phyloP scores from a whole-genome alignment of 2,888 invertebrate species.

The Acleris sparsana region DNA sequence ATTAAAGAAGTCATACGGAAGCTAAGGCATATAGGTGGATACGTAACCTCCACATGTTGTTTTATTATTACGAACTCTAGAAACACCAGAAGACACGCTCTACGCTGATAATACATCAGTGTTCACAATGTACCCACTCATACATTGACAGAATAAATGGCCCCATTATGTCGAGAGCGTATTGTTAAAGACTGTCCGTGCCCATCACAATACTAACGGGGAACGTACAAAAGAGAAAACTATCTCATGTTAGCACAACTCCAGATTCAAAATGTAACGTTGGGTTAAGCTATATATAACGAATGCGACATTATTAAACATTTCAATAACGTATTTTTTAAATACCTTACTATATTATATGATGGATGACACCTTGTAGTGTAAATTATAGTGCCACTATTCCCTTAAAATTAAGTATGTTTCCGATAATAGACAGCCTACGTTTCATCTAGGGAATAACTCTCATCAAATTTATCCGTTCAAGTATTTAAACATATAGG shows the following conservation, averaged over 20 bases:
- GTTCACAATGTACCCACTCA: slow-evolving; percentile 60
- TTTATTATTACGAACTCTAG: slow-evolving; percentile 6
- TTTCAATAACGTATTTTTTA: no score
- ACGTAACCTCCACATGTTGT: background rate
- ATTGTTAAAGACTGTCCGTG: slow-evolving; percentile 77
- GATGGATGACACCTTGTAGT: no score
- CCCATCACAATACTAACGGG: slow-evolving; percentile 72
- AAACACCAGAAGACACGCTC: slow-evolving; percentile 41
- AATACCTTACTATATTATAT: no score
- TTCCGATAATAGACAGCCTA: no score
- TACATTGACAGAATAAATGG: slow-evolving; percentile 75
- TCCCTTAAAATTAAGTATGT: no score
- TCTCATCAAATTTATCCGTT: no score
- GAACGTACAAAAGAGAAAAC: slow-evolving; percentile 63
- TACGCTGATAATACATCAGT: slow-evolving; percentile 48
- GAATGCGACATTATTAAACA: no score
- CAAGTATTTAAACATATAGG: no score
- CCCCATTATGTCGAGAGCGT: slow-evolving; percentile 76
- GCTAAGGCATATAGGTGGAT: background rate
- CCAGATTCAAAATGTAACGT: slow-evolving; percentile 38
- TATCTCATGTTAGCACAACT: slow-evolving; percentile 50
- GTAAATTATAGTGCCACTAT: no score
- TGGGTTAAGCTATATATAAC: no score
- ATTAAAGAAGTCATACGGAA: background rate
- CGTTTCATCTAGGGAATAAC: no score